Conservation (phyloP, 2,888 invertebrate species). For the Sipha maydis region DNA sequence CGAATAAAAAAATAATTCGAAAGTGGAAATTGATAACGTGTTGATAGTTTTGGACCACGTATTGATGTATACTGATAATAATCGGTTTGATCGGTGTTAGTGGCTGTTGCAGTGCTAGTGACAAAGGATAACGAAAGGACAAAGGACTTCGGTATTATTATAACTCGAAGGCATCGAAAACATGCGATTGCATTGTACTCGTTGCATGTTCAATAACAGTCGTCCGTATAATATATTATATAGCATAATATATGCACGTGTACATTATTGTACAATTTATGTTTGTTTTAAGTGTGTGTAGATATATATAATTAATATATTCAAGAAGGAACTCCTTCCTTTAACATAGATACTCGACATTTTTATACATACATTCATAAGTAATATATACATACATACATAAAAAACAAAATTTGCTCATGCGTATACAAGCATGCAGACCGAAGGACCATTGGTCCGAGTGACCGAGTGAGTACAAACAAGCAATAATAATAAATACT, state of each 20-base stretch:
- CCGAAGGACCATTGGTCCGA: neutral
- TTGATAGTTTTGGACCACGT: neutral
- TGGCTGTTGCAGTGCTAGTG: neutral
- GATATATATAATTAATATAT: neutral
- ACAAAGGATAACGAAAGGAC: neutral
- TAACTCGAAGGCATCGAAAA: neutral
- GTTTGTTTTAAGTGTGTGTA: neutral
- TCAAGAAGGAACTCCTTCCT: neutral
- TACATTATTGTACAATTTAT: neutral
- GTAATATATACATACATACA: neutral
- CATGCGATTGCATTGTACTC: neutral
- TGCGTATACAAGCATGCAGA: neutral
- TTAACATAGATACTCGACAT: neutral
- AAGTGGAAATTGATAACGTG: neutral
- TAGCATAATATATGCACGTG: neutral
- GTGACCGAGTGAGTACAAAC: neutral
- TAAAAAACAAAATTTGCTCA: too few relatives aligned
- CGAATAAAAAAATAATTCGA: neutral
- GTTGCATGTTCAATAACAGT: neutral
- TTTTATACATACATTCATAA: neutral
- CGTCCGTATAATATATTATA: neutral
- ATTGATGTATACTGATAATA: neutral
- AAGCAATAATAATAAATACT: neutral
- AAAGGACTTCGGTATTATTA: neutral
- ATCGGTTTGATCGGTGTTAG: neutral